These are phyloP conservation scores for Eledona agricola DNA, from an alignment of 2,888 invertebrate genomes.

Conservation along the genomic window DNA sequence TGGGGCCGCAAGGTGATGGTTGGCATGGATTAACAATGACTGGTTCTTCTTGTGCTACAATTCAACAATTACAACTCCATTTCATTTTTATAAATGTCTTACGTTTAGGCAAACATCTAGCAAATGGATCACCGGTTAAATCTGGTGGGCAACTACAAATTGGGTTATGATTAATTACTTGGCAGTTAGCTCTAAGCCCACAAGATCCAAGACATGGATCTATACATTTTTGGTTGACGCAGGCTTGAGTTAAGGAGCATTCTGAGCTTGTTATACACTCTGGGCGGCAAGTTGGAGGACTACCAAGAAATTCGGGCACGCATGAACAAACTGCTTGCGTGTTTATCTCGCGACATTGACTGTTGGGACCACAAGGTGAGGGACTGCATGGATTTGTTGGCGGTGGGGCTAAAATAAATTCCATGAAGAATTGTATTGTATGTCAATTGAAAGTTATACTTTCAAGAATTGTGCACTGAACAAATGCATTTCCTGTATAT, in stretches of 20 bases:
- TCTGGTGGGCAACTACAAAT: constrained; percentile 80
- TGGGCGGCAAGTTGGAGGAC: constrained; percentile 79
- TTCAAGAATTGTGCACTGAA: constrained; percentile 53
- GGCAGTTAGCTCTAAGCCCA: constrained; percentile 76
- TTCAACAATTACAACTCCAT: not conserved
- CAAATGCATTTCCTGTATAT: constrained; percentile 78
- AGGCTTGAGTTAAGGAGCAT: constrained; percentile 77
- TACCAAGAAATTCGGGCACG: constrained; percentile 75
- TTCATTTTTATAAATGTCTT: constrained; percentile 52
- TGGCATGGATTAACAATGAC: constrained; percentile 70
- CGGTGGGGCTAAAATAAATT: constrained; percentile 58
- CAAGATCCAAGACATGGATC: constrained; percentile 83
- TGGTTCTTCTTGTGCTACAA: constrained; percentile 52
- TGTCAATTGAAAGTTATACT: constrained; percentile 43
- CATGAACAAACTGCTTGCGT: constrained; percentile 84
- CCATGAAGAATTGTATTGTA: not conserved
- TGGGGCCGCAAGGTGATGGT: constrained; percentile 82
- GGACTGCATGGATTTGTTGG: constrained; percentile 73
- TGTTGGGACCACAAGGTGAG: constrained; percentile 82
- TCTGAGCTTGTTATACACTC: constrained; percentile 82
- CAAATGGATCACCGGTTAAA: constrained; percentile 73
- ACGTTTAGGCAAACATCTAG: constrained; percentile 67
- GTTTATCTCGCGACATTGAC: constrained; percentile 76
- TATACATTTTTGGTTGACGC: constrained; percentile 76
- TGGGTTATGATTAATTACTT: constrained; percentile 80